Base-by-base conservation (phyloP, 2,797 vertebrate genomes). In the Loris lydekkerianus region DNA sequence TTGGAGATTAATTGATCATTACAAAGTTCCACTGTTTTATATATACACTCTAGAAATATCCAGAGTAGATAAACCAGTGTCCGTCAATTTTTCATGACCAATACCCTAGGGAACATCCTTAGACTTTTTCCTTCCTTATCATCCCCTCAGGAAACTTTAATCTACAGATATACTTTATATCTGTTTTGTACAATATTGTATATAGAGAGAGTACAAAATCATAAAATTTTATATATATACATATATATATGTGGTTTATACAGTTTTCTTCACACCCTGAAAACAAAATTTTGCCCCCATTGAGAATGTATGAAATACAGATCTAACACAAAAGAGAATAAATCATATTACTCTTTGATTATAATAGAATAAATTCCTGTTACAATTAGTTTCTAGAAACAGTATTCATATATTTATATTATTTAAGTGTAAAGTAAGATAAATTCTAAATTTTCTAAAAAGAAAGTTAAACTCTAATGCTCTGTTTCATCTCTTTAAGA, bases 401-500 rank as follows among this genome's bases (percentile, higher is more conserved):
- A 92, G 18, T 81, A 75, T 78, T 77, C 67, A 67, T 58, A 77
- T 34, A 83, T 69, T n/a, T 69, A 75, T 37, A 25, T 89, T n/a
- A 69, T 7, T 46, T 7, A 76, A 40, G 60, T 61, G 34, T 78
- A 58, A 92, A 72, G n/a, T n/a, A 80, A 90, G 31, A 83, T 75
- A 87, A 72, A 94, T 70, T 94, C 77, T 60, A 63, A 58, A 23
- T 88, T 37, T 31, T 80, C 60, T 65, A 67, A 63, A 29, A 65
- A 49, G 58, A 75, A 58, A 3, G 37, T 83, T 83, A 86, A 89
- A 15, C 93, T 34, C 5, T 53, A 89, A 60, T n/a, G 8, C 23
- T 86, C 49, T 78, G n/a, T 77, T 77, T 85, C 34, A 73, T 69
- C 46, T 96, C 58, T 89, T 86, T 46, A 72, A 56, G 77, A 89